Conservation (phyloP, 2,888 invertebrate genomes). For the Panzeria rudis region DNA sequence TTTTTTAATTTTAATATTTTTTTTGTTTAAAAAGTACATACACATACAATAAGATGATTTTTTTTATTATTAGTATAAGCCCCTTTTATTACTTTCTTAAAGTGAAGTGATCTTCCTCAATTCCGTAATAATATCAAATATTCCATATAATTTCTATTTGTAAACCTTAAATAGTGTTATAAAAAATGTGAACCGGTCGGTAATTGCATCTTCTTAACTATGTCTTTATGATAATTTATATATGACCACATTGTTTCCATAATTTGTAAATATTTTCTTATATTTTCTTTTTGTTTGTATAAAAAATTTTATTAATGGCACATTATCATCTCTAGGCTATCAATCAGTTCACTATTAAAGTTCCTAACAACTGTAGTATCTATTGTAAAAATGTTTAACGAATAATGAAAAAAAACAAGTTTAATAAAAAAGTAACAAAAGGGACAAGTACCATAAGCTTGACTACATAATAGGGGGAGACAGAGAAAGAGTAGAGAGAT, state of each 20-base stretch:
- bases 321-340: slow-evolving; percentile 32
- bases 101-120: slow-evolving; percentile 47
- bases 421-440: slow-evolving; percentile 53
- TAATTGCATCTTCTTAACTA: slow-evolving; percentile 4
- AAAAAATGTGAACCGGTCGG: slow-evolving; percentile 21
- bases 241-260: slow-evolving; percentile 33
- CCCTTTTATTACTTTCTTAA: slow-evolving; percentile 55
- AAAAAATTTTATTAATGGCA: slow-evolving; percentile 45
- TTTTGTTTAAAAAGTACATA: slow-evolving; percentile 59
- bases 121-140: slow-evolving; percentile 52
- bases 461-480: slow-evolving; percentile 40
- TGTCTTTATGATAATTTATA: slow-evolving; percentile 17
- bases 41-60: slow-evolving; percentile 43
- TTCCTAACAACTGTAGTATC: background rate
- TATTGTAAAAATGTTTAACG: background rate
- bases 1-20: slow-evolving; percentile 5
- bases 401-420: background rate
- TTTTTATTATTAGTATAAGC: slow-evolving; percentile 32
- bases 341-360: slow-evolving; percentile 16
- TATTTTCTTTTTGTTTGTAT: slow-evolving; percentile 15
- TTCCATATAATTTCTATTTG: slow-evolving; percentile 3
- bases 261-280: slow-evolving; percentile 24
- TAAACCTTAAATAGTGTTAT: slow-evolving; percentile 13
- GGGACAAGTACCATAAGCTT: slow-evolving; percentile 47
- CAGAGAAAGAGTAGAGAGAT: background rate